Evolutionary conservation across 2,888 invertebrate species (phyloP).

Genomic region (Ernsta delagoae): DNA sequence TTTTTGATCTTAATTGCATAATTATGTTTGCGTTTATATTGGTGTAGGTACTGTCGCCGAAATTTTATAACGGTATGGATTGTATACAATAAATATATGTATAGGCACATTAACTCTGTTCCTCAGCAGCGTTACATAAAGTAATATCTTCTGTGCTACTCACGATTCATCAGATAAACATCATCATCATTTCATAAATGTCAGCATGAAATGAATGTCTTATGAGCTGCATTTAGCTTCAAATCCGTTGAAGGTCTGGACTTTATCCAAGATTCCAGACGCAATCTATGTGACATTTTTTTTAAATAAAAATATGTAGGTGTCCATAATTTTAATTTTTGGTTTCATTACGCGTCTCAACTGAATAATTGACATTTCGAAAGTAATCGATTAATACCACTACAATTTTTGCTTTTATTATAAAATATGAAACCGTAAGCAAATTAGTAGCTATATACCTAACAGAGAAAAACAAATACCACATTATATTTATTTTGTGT

Average conservation of each 20-base stretch:
- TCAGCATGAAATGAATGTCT: constrained; percentile 38
- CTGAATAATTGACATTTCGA: neutral
- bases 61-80: too few relatives aligned
- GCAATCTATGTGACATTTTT: constrained; percentile 40
- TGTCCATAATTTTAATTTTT: too few relatives aligned
- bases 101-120: too few relatives aligned
- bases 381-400: constrained; percentile 12
- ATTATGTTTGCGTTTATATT: too few relatives aligned
- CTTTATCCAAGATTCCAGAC: constrained; percentile 55
- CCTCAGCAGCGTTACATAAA: too few relatives aligned
- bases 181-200: constrained; percentile 10
- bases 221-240: constrained; percentile 47
- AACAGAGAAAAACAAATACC: too few relatives aligned
- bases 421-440: constrained; percentile 24
- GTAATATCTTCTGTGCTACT: too few relatives aligned
- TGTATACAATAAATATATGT: too few relatives aligned
- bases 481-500: too few relatives aligned
- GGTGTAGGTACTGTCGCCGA: too few relatives aligned
- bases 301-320: constrained; percentile 1
- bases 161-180: neutral
- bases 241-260: constrained; percentile 52
- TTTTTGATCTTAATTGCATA: too few relatives aligned
- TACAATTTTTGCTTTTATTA: constrained; percentile 10
- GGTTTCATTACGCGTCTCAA: constrained; percentile 13
- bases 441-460: constrained; percentile 25